Evolutionary conservation across 1,140 invertebrate genomes (phyloP).

Genomic region (Anoplophora glabripennis): DNA sequence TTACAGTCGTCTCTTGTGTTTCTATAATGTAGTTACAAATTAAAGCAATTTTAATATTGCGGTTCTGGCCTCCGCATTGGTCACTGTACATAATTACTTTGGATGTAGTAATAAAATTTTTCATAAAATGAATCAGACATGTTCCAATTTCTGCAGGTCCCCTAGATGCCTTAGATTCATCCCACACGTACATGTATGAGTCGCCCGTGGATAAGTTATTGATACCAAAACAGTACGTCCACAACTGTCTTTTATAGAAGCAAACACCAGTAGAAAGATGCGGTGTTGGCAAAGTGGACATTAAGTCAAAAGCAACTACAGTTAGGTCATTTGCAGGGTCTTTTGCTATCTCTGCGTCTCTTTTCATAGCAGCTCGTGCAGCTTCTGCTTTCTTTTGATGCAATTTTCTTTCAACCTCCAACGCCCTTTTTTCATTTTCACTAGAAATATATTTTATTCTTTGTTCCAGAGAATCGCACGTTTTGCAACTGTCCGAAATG

Average conservation of each 20-base stretch:
- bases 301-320: conserved; percentile 24
- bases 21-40: no score
- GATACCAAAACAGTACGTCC: conserved; percentile 26
- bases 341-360: conserved; percentile 14
- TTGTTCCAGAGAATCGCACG: conserved; percentile 20
- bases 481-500: conserved; percentile 15
- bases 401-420: conserved; percentile 9
- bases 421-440: conserved; percentile 4
- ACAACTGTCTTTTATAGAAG: conserved; percentile 30
- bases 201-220: conserved; percentile 21
- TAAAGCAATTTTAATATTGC: no score
- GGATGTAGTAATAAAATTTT: no score
- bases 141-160: conserved; percentile 27
- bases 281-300: conserved; percentile 29
- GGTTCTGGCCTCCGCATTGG: no score
- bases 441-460: no score
- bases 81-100: conserved; percentile 28
- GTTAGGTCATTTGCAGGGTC: conserved; percentile 1
- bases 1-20: no score
- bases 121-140: conserved; percentile 21
- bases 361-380: conserved; percentile 14
- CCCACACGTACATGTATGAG: conserved; percentile 22
- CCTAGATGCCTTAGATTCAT: conserved; percentile 23
- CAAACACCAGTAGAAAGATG: conserved; percentile 16
- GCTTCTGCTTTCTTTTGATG: conserved; percentile 17